A percentile compares a stretch with the other conserved stretches of the same genome.
These are phyloP conservation scores for Orcinus orca DNA, from an alignment of 2,113 vertebrate genomes.

Conservation along the genomic window DNA sequence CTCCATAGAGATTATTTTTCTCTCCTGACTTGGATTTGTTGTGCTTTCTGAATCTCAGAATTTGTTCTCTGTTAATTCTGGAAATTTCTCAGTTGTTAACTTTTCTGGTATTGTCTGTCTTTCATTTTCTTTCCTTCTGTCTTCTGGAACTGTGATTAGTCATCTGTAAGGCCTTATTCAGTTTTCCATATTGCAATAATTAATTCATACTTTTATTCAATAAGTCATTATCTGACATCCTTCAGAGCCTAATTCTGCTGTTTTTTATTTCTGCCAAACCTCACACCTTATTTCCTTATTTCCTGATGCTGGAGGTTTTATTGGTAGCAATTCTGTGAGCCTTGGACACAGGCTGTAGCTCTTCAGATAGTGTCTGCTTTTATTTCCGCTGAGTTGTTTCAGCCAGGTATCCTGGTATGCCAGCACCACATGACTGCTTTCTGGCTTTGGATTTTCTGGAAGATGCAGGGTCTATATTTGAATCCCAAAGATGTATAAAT, in stretches of 20 bases:
- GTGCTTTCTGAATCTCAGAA: background rate
- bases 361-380: background rate
- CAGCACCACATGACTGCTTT: background rate
- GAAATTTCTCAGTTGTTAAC: background rate
- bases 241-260: background rate
- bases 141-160: background rate
- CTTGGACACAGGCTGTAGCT: background rate
- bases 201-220: background rate
- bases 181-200: background rate
- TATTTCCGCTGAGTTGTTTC: background rate
- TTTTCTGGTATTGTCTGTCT: background rate
- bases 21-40: background rate
- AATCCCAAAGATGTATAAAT: background rate
- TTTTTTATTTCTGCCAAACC: background rate
- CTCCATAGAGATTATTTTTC: background rate
- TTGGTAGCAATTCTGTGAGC: background rate
- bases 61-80: background rate
- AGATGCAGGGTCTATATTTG: background rate
- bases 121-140: background rate
- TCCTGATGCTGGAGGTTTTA: background rate
- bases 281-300: background rate
- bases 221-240: background rate
- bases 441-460: slow-evolving; percentile 1
- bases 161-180: background rate
- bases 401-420: background rate